Base-by-base conservation (phyloP, 2,797 vertebrate species). In the Typhlichthys subterraneus region DNA sequence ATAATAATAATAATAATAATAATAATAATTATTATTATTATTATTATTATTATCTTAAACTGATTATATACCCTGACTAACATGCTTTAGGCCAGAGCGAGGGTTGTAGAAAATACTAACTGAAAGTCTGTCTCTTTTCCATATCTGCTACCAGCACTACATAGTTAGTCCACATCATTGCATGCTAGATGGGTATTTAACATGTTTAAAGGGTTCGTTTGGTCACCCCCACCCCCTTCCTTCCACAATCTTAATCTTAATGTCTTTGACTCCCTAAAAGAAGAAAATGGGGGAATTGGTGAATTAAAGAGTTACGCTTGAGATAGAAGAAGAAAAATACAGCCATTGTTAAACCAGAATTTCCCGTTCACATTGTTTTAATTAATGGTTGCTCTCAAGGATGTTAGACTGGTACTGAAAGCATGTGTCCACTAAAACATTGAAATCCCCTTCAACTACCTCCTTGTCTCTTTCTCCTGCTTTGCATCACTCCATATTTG, bases 301-400 rank as follows among this genome's bases (percentile, higher is more conserved):
- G 77, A 72, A 72, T 53, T 57, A 70, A 65, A 51, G 53, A 48
- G 54, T 45, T 74, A 55, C 38, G 57, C 66, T 73, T 73, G 53
- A 45, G 53, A 75, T 67, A 72, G 65, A 69, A 62, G 71, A 78
- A 80, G 78, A 87, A 80, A 84, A 87, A 85, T 72, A 14, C 61
- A 66, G 57, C 73, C 70, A 84, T 90, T 90, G 85, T 87, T 88
- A 79, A 90, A 85, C 77, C 69, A 72, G 77, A 69, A 76, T 87
- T 88, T 91, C 86, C 80, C 79, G 74, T 67, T 87, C 91, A 90
- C 73, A 77, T 89, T 91, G 89, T 91, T 91, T 72, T 84, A 89
- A 92, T 92, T 91, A 90, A 77, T 65, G 73, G 76, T 76, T 78
- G 73, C 88, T 91, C 82, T 64, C 72, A 87, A 76, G 83, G 77